Evolutionary conservation across 2,113 vertebrate genomes (phyloP).

Genomic region (Coracopsis vasa): DNA sequence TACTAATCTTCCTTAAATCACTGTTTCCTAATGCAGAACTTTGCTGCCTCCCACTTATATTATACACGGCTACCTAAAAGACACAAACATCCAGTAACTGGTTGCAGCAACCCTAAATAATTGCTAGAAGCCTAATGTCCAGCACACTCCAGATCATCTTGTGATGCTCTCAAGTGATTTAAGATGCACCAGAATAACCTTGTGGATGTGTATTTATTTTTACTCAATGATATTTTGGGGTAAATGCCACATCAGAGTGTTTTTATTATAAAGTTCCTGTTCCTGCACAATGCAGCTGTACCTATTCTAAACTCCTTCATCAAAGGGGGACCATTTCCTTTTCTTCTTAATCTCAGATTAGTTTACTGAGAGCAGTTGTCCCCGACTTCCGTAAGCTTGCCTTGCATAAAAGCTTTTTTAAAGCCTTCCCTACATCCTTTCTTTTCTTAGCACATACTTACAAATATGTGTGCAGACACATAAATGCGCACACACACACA

Average conservation of each 20-base stretch:
- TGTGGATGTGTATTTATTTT: constrained; percentile 36
- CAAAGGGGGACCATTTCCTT: constrained; percentile 36
- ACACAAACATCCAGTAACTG: not conserved
- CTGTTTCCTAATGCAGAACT: not conserved
- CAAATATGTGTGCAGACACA: not conserved
- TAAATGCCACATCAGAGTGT: constrained; percentile 46
- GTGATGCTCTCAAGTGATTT: not conserved
- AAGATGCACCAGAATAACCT: not conserved
- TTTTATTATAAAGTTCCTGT: constrained; percentile 56
- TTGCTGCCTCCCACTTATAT: rapidly evolving
- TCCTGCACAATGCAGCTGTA: constrained; percentile 35
- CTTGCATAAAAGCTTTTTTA: not conserved
- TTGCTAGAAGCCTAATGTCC: not conserved
- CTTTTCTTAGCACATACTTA: not conserved
- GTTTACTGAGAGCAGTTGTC: not conserved
- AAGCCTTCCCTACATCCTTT: not conserved
- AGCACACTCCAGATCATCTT: not conserved
- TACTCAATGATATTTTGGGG: not conserved
- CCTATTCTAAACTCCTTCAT: constrained; percentile 38
- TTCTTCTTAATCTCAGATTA: constrained; percentile 19
- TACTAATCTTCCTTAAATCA: not conserved
- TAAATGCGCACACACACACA: rapidly evolving
- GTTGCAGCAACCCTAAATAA: not conserved
- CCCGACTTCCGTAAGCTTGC: constrained; percentile 12
- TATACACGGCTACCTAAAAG: not conserved